Evolutionary conservation across 2,113 vertebrate species (phyloP).

Genomic region (Phaethon lepturus): DNA sequence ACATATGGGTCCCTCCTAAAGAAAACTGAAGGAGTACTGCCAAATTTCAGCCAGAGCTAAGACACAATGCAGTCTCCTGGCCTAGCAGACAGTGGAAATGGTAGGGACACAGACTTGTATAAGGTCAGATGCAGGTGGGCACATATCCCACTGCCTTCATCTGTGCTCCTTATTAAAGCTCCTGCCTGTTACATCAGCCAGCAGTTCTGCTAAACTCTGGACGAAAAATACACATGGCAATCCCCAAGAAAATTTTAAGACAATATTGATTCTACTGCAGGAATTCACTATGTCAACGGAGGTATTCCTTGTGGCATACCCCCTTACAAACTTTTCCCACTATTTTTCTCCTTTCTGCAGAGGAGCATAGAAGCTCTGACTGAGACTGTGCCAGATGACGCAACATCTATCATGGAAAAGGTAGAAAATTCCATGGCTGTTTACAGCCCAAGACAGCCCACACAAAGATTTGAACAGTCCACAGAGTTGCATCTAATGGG

Average conservation of each 20-base stretch:
- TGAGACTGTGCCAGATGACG: not conserved
- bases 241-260: not conserved
- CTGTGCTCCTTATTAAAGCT: not conserved
- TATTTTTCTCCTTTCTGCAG: not conserved
- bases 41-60: not conserved
- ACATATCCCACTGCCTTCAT: not conserved
- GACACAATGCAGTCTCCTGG: not conserved
- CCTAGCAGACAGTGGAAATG: not conserved
- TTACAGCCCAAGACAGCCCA: not conserved
- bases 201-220: not conserved
- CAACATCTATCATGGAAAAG: not conserved
- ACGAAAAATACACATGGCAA: not conserved
- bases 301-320: not conserved
- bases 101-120: not conserved
- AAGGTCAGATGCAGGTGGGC: not conserved
- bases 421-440: not conserved
- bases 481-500: not conserved
- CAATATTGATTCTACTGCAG: not conserved
- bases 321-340: not conserved
- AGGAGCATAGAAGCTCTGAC: not conserved
- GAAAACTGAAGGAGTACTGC: not conserved
- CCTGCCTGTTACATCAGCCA: not conserved
- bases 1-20: not conserved
- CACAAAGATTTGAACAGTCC: not conserved
- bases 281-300: not conserved